phyloP scores from a whole-genome alignment of 2,888 invertebrate species.

The Eutolmus rufibarbis region DNA sequence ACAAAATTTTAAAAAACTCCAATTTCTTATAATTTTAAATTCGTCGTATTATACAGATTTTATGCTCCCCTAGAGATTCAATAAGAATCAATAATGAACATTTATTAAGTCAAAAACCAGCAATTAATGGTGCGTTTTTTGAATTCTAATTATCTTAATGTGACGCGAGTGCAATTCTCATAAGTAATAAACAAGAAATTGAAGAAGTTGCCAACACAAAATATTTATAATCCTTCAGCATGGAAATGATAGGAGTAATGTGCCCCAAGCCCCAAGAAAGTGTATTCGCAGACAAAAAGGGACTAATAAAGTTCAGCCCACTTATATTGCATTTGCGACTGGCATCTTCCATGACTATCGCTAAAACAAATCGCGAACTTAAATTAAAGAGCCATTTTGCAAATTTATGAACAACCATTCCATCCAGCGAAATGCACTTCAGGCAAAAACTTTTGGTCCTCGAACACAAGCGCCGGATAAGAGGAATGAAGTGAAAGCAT shows the following conservation, averaged over 20 bases:
- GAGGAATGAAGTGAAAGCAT: not conserved
- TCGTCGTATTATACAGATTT: no score
- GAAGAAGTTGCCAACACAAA: not conserved
- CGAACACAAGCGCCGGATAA: not conserved
- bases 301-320: constrained; percentile 20
- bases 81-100: no score
- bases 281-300: not conserved
- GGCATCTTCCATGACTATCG: not conserved
- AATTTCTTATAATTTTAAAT: no score
- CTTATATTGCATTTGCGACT: constrained; percentile 2
- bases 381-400: constrained; percentile 22
- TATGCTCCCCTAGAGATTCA: no score
- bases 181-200: not conserved
- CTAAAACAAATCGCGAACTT: constrained; percentile 25
- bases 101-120: not conserved
- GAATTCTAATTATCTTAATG: not conserved
- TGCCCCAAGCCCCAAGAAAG: not conserved
- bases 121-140: not conserved
- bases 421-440: not conserved
- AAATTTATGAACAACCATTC: constrained; percentile 20
- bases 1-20: no score
- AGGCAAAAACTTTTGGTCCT: not conserved
- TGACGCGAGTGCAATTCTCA: not conserved
- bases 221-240: not conserved
- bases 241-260: not conserved